phyloP scores from a whole-genome alignment of 2,797 vertebrate species.

The Phalanger gymnotis region DNA sequence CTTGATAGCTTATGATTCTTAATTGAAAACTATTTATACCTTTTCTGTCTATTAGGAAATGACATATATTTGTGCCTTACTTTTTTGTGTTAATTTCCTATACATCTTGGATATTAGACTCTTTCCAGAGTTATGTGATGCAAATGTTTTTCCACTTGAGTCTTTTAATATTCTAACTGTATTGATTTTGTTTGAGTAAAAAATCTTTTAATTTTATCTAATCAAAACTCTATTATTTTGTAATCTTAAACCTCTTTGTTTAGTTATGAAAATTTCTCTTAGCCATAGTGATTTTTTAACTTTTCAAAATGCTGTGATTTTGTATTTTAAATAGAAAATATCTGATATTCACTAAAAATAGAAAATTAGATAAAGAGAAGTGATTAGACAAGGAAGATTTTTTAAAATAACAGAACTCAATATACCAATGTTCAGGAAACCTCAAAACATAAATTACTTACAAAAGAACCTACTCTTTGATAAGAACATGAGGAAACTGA shows the following conservation, averaged over 20 bases:
- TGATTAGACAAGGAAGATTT: neutral
- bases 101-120: neutral
- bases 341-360: neutral
- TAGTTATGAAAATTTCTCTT: neutral
- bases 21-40: neutral
- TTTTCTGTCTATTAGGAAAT: neutral
- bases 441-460: neutral
- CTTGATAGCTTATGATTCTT: neutral
- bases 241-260: neutral
- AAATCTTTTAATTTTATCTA: neutral
- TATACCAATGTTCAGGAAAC: neutral
- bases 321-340: neutral
- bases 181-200: neutral
- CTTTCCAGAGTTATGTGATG: neutral
- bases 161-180: neutral
- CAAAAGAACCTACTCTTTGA: neutral
- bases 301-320: neutral
- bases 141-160: neutral
- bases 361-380: neutral
- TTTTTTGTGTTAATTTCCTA: neutral
- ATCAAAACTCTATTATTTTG: neutral
- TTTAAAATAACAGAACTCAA: neutral
- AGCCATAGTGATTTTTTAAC: neutral
- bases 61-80: neutral
- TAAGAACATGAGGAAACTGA: neutral